phyloP scores from a whole-genome alignment of 2,888 invertebrate species.

The Embidobia sp. region DNA sequence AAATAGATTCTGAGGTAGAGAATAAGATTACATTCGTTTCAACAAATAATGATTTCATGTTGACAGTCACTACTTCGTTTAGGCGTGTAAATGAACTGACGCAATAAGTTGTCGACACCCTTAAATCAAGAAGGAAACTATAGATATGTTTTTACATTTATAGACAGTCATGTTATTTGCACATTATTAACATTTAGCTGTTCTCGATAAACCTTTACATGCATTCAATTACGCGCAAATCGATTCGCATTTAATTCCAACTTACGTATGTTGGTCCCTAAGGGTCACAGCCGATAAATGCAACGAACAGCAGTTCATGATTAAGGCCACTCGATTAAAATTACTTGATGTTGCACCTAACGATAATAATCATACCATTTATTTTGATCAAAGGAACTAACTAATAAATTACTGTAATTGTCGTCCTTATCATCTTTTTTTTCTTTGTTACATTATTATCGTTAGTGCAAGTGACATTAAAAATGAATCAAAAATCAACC shows the following conservation, averaged over 20 bases:
- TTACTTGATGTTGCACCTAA: constrained; percentile 49
- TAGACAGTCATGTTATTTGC: constrained; percentile 47
- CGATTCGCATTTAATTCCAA: constrained; percentile 56
- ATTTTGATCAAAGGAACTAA: too few species aligned
- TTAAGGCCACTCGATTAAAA: constrained; percentile 70
- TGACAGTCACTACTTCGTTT: not conserved
- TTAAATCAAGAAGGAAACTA: constrained; percentile 30
- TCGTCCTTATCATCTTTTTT: not conserved
- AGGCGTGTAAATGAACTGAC: constrained; percentile 17
- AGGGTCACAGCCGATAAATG: constrained; percentile 81
- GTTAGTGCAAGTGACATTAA: constrained; percentile 10
- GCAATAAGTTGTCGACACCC: not conserved
- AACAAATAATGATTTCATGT: constrained; percentile 1
- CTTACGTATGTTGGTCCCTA: constrained; percentile 79
- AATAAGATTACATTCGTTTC: not conserved
- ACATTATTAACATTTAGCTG: constrained; percentile 32
- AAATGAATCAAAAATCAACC: constrained; percentile 28
- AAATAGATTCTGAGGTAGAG: constrained; percentile 43
- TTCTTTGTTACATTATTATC: too few species aligned
- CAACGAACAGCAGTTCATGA: constrained; percentile 75
- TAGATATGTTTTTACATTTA: constrained; percentile 55
- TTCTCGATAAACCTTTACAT: constrained; percentile 37
- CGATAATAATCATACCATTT: constrained; percentile 63
- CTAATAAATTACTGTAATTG: constrained; percentile 12
- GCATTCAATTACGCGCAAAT: constrained; percentile 31